These are phyloP conservation scores for Porphyrio hochstetteri DNA, from an alignment of 2,113 vertebrate species.

Conservation along the genomic window DNA sequence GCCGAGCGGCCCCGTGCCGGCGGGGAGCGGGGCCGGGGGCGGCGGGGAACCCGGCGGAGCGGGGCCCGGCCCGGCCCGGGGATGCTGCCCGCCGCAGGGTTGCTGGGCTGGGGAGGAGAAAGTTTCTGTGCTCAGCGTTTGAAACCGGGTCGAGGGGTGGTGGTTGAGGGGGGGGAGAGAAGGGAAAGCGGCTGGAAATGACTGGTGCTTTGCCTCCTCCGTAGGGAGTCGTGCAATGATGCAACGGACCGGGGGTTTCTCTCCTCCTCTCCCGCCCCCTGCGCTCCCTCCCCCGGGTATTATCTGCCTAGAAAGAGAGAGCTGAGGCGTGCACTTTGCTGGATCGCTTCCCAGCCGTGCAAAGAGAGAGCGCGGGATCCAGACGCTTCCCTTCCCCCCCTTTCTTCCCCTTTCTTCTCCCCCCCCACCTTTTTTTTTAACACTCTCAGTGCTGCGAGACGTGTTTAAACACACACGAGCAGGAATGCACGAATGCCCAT, in stretches of 20 bases:
- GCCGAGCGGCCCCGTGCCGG: not conserved
- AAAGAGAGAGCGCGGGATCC: slow-evolving; percentile 34
- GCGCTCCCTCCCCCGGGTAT: slow-evolving; percentile 13
- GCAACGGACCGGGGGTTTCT: slow-evolving; percentile 35
- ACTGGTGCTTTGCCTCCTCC: not conserved
- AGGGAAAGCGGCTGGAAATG: not conserved
- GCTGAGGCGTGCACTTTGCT: slow-evolving; percentile 52
- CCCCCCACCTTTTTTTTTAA: not conserved
- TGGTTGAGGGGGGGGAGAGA: not conserved
- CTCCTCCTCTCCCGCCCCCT: slow-evolving; percentile 31
- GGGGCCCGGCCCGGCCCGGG: not conserved
- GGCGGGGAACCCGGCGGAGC: not conserved
- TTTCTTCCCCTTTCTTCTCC: too few species aligned
- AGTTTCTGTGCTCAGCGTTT: not conserved
- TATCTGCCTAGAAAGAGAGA: slow-evolving; percentile 39
- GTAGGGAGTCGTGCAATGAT: slow-evolving; percentile 38
- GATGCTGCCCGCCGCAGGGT: not conserved
- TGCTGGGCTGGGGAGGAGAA: not conserved
- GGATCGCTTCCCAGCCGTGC: slow-evolving; percentile 46
- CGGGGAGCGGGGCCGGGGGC: not conserved
- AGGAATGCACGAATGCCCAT: slow-evolving; percentile 70
- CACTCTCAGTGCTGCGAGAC: slow-evolving; percentile 6
- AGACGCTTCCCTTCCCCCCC: not conserved
- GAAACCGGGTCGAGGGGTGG: not conserved
- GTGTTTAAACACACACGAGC: slow-evolving; percentile 61